Conservation (phyloP, 2,888 invertebrate species). For the Rutpela maculata region DNA sequence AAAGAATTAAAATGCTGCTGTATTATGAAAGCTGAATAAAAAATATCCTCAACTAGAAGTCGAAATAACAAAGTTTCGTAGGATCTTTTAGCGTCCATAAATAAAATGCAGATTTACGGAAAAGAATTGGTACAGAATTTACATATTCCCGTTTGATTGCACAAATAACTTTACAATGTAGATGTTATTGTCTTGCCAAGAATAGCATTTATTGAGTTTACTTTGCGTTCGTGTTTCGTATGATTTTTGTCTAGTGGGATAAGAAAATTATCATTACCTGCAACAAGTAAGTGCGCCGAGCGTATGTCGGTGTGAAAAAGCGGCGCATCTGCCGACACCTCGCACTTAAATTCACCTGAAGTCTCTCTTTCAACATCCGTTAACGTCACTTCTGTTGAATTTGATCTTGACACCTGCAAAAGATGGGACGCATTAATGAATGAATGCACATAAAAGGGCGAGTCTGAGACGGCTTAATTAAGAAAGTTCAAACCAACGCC, state of each 20-base stretch:
- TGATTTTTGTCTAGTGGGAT: not conserved
- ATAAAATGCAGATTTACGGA: slow-evolving; percentile 27
- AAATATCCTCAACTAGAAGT: not conserved
- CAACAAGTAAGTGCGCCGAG: slow-evolving; percentile 76
- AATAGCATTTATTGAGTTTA: slow-evolving; percentile 8
- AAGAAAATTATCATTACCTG: slow-evolving; percentile 65
- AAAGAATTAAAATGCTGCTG: not conserved
- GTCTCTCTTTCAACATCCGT: slow-evolving; percentile 76
- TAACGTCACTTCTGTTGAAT: slow-evolving; percentile 76
- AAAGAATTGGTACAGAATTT: slow-evolving; percentile 24
- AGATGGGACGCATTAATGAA: slow-evolving; percentile 34
- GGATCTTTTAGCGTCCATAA: slow-evolving; percentile 10
- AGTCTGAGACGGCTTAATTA: not conserved
- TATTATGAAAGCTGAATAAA: not conserved
- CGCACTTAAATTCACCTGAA: slow-evolving; percentile 77
- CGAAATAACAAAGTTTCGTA: slow-evolving; percentile 14
- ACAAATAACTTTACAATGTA: slow-evolving; percentile 32
- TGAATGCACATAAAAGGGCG: not conserved
- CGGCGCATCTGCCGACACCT: slow-evolving; percentile 78
- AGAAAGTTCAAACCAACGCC: not conserved
- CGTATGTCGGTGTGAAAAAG: slow-evolving; percentile 77
- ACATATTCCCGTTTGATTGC: slow-evolving; percentile 30
- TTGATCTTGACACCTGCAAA: slow-evolving; percentile 75
- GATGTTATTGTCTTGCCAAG: slow-evolving; percentile 18
- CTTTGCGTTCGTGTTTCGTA: slow-evolving; percentile 2